These are phyloP conservation scores for Pogonognathellus flavescens DNA, from an alignment of 1,140 invertebrate species.

Conservation along the genomic window DNA sequence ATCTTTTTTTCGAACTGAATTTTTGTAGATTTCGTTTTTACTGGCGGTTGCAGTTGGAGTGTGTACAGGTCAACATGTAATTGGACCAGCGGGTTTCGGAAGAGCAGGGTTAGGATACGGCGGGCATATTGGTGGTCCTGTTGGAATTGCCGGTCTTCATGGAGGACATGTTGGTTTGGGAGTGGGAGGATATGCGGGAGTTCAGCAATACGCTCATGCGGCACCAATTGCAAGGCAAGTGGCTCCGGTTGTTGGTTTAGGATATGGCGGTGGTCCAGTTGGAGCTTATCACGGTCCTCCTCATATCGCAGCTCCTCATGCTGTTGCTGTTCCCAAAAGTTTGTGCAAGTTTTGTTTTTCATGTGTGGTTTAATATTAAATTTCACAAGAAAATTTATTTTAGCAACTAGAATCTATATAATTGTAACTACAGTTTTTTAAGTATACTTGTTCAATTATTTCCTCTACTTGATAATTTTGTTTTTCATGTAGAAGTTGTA, in stretches of 20 bases:
- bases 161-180: background rate
- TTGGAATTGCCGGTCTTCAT: background rate
- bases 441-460: too few relatives aligned
- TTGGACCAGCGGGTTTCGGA: background rate
- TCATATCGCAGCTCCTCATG: background rate
- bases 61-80: background rate
- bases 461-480: background rate
- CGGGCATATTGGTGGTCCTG: background rate
- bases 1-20: background rate
- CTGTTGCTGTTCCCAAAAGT: slow-evolving; percentile 7
- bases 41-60: background rate
- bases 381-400: too few relatives aligned
- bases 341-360: background rate
- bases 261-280: slow-evolving; percentile 6
- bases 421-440: too few relatives aligned
- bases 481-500: background rate
- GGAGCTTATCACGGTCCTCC: background rate
- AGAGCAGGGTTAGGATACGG: slow-evolving; percentile 3
- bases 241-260: background rate
- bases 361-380: background rate
- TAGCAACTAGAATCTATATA: too few relatives aligned
- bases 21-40: background rate
- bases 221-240: too few relatives aligned
- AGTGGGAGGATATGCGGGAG: background rate
- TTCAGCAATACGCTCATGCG: background rate